A percentile compares a stretch with the other conserved stretches of the same genome.
Evolutionary conservation across 2,113 vertebrate species (phyloP).

Genomic region (Halcyon senegalensis): DNA sequence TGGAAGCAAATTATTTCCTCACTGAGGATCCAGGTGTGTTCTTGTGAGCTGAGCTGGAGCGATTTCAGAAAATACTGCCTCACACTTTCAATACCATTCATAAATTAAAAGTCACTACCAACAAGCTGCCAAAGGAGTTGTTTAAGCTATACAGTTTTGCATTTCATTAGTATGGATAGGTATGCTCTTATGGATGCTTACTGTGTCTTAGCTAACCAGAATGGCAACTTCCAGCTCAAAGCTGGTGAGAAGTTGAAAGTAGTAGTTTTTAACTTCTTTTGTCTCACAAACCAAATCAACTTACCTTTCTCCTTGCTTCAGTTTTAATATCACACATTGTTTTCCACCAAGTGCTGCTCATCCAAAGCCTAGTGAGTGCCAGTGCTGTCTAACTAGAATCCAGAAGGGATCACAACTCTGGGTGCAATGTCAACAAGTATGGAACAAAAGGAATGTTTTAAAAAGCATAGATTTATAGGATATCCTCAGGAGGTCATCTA

Average conservation of each 20-base stretch:
- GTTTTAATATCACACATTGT: neutral
- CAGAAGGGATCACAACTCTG: neutral
- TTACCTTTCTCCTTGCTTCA: neutral
- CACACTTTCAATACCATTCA: neutral
- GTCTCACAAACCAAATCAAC: neutral
- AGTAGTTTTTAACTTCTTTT: neutral
- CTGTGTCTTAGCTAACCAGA: neutral
- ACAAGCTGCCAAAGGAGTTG: neutral
- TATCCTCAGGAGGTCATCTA: neutral
- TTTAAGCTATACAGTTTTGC: neutral
- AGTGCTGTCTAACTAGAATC: neutral
- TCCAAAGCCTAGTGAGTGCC: neutral
- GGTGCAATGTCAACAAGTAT: neutral
- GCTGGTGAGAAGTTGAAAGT: neutral
- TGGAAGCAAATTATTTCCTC: neutral
- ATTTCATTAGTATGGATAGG: neutral
- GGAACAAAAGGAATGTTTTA: neutral
- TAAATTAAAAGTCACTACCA: neutral
- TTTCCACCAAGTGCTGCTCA: neutral
- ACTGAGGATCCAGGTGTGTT: rapidly evolving
- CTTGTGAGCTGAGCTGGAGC: neutral
- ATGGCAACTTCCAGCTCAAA: neutral
- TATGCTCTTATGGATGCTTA: neutral
- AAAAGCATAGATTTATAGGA: neutral
- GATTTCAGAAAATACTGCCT: neutral